phyloP scores from a whole-genome alignment of 2,888 invertebrate species.

The Nephrocerus scutellatus region DNA sequence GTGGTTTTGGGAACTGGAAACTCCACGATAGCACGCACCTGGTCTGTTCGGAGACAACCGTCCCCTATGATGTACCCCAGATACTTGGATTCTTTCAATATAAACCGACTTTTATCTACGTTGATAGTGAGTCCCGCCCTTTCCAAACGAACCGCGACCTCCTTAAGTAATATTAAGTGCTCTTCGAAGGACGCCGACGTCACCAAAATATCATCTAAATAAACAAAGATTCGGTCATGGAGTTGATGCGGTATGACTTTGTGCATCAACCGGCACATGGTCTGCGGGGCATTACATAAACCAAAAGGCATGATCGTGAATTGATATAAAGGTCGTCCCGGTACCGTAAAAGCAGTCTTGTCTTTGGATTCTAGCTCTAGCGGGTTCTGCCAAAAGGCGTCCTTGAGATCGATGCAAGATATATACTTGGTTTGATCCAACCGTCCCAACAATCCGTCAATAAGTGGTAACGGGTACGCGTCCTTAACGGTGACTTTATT shows the following conservation, averaged over 20 bases:
- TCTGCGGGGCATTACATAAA: constrained; percentile 19
- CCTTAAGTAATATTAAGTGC: not conserved
- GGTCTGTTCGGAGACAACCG: constrained; percentile 9
- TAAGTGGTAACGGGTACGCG: constrained; percentile 15
- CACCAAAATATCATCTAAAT: constrained; percentile 7
- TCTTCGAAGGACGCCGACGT: constrained; percentile 4
- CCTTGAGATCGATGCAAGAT: constrained; percentile 16
- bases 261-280: constrained; percentile 15
- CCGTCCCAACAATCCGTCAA: constrained; percentile 17
- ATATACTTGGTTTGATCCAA: constrained; percentile 14
- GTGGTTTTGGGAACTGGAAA: constrained; percentile 20
- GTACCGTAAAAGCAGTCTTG: constrained; percentile 29
- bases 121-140: constrained; percentile 3
- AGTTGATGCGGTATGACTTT: constrained; percentile 7
- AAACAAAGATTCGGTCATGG: constrained; percentile 8
- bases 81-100: constrained; percentile 3
- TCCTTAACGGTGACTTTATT: constrained; percentile 15
- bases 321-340: constrained; percentile 20
- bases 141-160: constrained; percentile 3
- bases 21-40: constrained; percentile 12
- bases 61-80: constrained; percentile 8
- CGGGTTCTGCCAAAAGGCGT: constrained; percentile 16
- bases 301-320: constrained; percentile 24
- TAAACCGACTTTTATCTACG: constrained; percentile 1
- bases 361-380: constrained; percentile 10